These are phyloP conservation scores for Caenorhabditis sulstoni DNA, from an alignment of 2,888 invertebrate species.

Conservation along the genomic window DNA sequence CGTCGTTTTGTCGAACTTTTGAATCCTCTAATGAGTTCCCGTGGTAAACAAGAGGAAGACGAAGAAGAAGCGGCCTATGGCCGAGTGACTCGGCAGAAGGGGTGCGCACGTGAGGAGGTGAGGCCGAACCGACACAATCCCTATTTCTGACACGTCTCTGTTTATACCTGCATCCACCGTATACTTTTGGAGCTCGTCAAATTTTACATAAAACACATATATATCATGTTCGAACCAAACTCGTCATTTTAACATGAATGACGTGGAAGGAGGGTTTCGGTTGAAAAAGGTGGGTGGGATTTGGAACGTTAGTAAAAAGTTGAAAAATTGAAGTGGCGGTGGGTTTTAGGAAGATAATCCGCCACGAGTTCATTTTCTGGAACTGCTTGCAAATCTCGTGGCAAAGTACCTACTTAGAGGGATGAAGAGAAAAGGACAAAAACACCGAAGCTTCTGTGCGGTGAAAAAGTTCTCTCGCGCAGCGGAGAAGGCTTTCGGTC, in stretches of 20 bases:
- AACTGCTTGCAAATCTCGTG: constrained; percentile 31
- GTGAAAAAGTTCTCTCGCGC: not conserved
- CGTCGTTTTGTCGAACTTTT: constrained; percentile 9
- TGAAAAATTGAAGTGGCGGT: too few relatives aligned
- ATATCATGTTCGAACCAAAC: not conserved
- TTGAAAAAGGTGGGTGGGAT: too few relatives aligned
- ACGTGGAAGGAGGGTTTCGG: too few relatives aligned
- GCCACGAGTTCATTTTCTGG: constrained; percentile 19
- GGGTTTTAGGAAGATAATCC: constrained; percentile 11
- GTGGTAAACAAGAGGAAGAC: not conserved
- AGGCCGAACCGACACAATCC: not conserved
- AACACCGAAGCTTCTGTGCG: constrained; percentile 17
- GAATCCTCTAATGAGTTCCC: constrained; percentile 12
- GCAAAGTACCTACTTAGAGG: constrained; percentile 40
- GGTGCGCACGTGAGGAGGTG: not conserved
- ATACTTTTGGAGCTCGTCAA: not conserved
- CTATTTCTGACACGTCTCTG: not conserved
- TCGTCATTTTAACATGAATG: too few relatives aligned
- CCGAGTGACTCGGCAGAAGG: not conserved
- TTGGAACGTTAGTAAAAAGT: too few relatives aligned
- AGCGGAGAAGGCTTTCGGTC: constrained; percentile 17
- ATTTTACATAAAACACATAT: not conserved
- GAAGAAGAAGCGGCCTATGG: not conserved
- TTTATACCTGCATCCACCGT: not conserved
- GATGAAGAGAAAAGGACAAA: constrained; percentile 21